These are phyloP conservation scores for Aplodontia rufa DNA, from an alignment of 2,113 vertebrate species.

Conservation along the genomic window DNA sequence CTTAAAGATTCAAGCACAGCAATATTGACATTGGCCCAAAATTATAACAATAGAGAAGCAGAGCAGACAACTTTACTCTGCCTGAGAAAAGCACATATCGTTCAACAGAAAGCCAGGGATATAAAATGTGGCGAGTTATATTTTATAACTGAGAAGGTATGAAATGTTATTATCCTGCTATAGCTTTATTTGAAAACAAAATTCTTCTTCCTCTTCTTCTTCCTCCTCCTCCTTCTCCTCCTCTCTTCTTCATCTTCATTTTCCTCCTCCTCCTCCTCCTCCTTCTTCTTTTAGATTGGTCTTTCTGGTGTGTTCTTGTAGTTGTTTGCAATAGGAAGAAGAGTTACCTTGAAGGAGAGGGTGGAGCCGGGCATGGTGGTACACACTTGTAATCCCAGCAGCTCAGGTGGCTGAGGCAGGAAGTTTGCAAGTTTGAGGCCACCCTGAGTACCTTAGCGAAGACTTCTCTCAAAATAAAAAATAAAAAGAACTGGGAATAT, in stretches of 20 bases:
- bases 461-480: no score
- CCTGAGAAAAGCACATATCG: not conserved
- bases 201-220: not conserved
- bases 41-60: not conserved
- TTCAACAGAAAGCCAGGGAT: not conserved
- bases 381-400: no score
- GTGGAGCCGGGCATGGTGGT: no score
- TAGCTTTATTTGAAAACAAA: constrained; percentile 19
- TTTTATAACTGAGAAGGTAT: not conserved
- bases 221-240: no score
- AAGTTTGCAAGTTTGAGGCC: no score
- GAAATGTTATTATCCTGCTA: not conserved
- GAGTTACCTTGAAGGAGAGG: not conserved
- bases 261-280: no score
- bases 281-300: not conserved
- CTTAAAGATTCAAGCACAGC: not conserved
- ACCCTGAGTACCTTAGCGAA: no score
- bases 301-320: not conserved
- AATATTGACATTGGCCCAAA: not conserved
- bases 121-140: not conserved
- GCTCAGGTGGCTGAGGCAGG: no score
- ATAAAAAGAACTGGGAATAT: no score
- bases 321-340: not conserved
- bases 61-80: not conserved
- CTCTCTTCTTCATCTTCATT: no score